phyloP scores from a whole-genome alignment of 1,140 invertebrate genomes.

The Colletes gigas region DNA sequence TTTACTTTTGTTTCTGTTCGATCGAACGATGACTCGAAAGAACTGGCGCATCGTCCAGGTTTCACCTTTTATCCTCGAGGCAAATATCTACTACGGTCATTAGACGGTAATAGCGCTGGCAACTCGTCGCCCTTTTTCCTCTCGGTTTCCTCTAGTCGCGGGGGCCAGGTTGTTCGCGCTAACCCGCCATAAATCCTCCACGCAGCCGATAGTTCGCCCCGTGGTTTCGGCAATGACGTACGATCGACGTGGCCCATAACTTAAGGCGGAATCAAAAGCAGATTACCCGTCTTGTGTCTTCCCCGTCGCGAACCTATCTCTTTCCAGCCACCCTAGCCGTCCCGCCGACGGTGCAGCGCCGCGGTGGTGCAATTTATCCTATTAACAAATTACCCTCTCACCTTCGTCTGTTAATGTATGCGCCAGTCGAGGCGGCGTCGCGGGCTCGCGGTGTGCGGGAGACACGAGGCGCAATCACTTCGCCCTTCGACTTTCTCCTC shows the following conservation, averaged over 20 bases:
- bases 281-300: conserved; percentile 44
- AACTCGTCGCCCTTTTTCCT: background rate
- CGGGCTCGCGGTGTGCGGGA: background rate
- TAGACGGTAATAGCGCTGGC: conserved; percentile 24
- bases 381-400: conserved; percentile 57
- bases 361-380: conserved; percentile 46
- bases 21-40: too few relatives aligned
- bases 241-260: conserved; percentile 53
- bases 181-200: conserved; percentile 31
- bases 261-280: conserved; percentile 50
- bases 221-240: conserved; percentile 46
- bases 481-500: conserved; percentile 15
- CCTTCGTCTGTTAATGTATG: conserved; percentile 37
- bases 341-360: background rate
- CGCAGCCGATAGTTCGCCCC: conserved; percentile 46
- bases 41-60: too few relatives aligned
- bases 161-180: conserved; percentile 5
- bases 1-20: too few relatives aligned
- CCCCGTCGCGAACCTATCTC: background rate
- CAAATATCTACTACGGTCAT: conserved; percentile 7
- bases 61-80: too few relatives aligned
- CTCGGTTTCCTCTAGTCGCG: conserved; percentile 15
- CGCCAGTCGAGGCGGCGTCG: background rate
- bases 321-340: too few relatives aligned
- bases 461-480: background rate